phyloP scores from a whole-genome alignment of 2,888 invertebrate genomes.

The Catocala sponsa region DNA sequence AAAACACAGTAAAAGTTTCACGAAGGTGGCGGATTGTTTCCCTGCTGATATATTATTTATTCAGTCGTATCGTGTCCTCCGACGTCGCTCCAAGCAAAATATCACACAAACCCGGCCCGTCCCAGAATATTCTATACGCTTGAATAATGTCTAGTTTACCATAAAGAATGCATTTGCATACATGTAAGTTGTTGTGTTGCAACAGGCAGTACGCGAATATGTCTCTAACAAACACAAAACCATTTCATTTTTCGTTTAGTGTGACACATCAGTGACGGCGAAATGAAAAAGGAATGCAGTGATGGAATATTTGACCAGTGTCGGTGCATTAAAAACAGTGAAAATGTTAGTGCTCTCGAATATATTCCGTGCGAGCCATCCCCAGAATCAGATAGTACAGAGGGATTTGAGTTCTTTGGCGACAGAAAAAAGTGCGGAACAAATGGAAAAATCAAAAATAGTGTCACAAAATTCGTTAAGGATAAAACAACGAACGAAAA shows the following conservation, averaged over 20 bases:
- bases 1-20: conserved; percentile 43
- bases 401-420: conserved; percentile 61
- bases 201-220: conserved; percentile 63
- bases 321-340: conserved; percentile 80
- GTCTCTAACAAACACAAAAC: conserved; percentile 72
- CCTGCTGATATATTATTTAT: conserved; percentile 72
- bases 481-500: conserved; percentile 77
- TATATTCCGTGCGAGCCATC: conserved; percentile 79
- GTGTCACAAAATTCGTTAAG: conserved; percentile 73
- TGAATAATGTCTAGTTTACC: conserved; percentile 75
- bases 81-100: conserved; percentile 62
- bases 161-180: conserved; percentile 79
- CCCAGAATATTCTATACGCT: conserved; percentile 74
- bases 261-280: conserved; percentile 60
- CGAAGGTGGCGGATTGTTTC: conserved; percentile 60
- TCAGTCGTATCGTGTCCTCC: conserved; percentile 63
- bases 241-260: conserved; percentile 63
- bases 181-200: conserved; percentile 59
- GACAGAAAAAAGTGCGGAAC: conserved; percentile 57
- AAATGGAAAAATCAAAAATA: conserved; percentile 60
- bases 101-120: conserved; percentile 65
- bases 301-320: conserved; percentile 85
- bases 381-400: conserved; percentile 71
- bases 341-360: conserved; percentile 86
- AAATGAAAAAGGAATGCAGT: conserved; percentile 84